Percentiles rank a stretch among this genome's conserved stretches.
Conservation (phyloP, 2,113 vertebrate species). For the Misgurnus mizolepis region DNA sequence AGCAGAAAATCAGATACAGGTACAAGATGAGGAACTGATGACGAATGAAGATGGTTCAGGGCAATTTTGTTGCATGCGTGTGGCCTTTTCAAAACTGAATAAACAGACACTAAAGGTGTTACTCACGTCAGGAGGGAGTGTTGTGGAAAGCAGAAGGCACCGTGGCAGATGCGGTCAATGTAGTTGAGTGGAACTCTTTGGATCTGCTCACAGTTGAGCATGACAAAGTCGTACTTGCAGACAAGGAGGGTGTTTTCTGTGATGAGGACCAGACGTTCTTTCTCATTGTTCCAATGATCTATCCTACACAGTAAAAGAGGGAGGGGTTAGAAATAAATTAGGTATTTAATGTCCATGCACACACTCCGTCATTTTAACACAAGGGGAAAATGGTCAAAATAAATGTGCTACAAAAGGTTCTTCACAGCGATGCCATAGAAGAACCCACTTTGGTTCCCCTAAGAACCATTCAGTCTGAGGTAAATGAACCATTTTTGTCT, state of each 20-base stretch:
- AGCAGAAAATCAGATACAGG: background rate
- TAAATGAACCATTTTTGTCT: too few species aligned
- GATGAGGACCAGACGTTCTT: slow-evolving; percentile 76
- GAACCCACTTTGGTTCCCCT: too few species aligned
- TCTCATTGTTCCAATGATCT: slow-evolving; percentile 87
- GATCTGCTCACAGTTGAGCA: slow-evolving; percentile 76
- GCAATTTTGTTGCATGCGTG: background rate
- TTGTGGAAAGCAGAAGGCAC: slow-evolving; percentile 75
- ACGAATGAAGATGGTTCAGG: background rate
- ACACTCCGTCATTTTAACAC: background rate
- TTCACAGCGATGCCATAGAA: too few species aligned
- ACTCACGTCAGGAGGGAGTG: slow-evolving; percentile 79
- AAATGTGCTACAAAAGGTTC: too few species aligned
- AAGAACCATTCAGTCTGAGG: too few species aligned
- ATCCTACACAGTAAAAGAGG: slow-evolving; percentile 62
- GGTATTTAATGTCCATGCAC: too few species aligned
- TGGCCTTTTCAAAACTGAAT: background rate
- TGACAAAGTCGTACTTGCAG: slow-evolving; percentile 83
- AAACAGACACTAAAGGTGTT: background rate
- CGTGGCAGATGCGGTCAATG: slow-evolving; percentile 71
- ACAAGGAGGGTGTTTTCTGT: slow-evolving; percentile 74
- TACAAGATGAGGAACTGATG: background rate
- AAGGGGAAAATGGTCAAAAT: too few species aligned
- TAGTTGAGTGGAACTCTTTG: slow-evolving; percentile 71
- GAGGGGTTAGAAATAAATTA: slow-evolving; percentile 2